Evolutionary conservation across 2,113 vertebrate species (phyloP), one percentile per base, ranked within the genome.

Genomic region (Hypanus sabinus): DNA sequence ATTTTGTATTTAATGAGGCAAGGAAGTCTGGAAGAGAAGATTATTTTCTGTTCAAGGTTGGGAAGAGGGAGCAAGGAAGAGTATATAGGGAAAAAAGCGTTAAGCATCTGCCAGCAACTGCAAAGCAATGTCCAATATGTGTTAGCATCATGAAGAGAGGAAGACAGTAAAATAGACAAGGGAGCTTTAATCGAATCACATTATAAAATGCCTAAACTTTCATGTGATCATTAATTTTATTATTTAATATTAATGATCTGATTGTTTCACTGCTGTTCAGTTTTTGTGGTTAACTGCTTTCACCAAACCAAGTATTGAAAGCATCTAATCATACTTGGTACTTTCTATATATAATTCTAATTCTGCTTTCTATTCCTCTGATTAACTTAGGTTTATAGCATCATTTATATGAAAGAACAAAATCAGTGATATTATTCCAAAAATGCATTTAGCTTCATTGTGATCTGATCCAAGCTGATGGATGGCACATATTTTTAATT

Each of bases 41-140:
- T 87, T 87, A 27, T 87, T 87, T 87, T 57, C 55, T 87, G 24
- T 87, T 8, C 83, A 87, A 60, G 7, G 55, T n/a, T 87, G 83
- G 60, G 57, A 88, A 83, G 46, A 83, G 7, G 8, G 18, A 57
- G 33, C 6, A 36, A 79, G 36, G 22, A 83, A 27, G 80, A 83
- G 22, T 57, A 10, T 62, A 55, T n/a, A 11, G 83, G 46, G 4
- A 46, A 5, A 16, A 62, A 87, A 87, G 4, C n/a, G 16, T 60
- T 60, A 27, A 27, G n/a, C 75, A 76, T n/a, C 30, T 76, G 75
- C 5, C 30, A 24, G 11, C 55, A 87, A 46, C 38, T 38, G 46
- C 20, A 55, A 83, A 87, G 18, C 60, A 14, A 88, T 62, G 60
- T 62, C 57, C 57, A 62, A 30, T n/a, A 11, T 88, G 27, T 62